Evolutionary conservation across 2,113 vertebrate genomes (phyloP).

Genomic region (Ctenomys sociabilis): DNA sequence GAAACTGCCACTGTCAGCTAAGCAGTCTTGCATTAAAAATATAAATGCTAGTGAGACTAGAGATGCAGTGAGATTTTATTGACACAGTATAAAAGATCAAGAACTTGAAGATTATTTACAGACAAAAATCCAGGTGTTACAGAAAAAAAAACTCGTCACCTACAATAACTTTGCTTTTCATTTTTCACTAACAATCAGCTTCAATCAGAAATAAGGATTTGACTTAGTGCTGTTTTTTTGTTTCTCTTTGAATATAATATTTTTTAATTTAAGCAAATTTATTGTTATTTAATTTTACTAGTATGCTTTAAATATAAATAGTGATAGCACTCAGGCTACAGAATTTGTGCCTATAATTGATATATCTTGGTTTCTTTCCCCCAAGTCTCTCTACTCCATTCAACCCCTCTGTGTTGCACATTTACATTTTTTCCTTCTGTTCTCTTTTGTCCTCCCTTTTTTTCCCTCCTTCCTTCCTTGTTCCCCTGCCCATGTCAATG

Average conservation of each 20-base stretch:
- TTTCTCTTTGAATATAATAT: neutral
- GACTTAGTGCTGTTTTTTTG: neutral
- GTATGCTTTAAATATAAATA: neutral
- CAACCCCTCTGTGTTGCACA: neutral
- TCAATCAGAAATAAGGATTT: neutral
- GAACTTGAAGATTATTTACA: neutral
- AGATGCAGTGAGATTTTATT: neutral
- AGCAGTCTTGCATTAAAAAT: neutral
- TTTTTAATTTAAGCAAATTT: neutral
- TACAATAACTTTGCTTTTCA: neutral
- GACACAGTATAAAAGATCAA: neutral
- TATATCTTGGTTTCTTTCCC: neutral
- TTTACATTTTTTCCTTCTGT: neutral
- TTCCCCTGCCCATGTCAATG: neutral
- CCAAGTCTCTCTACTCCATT: neutral
- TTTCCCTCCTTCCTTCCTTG: neutral
- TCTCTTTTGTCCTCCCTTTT: neutral
- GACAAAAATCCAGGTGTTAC: neutral
- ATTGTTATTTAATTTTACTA: neutral
- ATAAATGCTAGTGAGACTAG: neutral
- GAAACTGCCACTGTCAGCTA: neutral
- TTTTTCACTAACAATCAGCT: neutral
- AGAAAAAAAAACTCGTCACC: neutral
- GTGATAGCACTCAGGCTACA: neutral
- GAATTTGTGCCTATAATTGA: neutral